Evolutionary conservation across 2,888 invertebrate species (phyloP).

Genomic region (Plebejus melissa): DNA sequence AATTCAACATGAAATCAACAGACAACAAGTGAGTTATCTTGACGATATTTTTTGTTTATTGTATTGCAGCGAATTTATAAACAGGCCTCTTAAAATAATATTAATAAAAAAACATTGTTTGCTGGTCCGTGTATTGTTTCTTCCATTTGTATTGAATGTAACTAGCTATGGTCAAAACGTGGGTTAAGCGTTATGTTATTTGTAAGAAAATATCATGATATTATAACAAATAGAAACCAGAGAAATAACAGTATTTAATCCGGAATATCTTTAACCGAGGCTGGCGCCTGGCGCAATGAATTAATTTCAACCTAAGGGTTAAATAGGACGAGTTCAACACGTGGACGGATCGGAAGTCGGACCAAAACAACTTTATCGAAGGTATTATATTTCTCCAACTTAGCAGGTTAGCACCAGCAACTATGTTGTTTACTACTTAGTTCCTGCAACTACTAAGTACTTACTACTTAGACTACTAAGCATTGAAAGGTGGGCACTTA

Average conservation of each 20-base stretch:
- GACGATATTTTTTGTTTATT: constrained; percentile 5
- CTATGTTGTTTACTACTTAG: not conserved
- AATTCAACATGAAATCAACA: constrained; percentile 11
- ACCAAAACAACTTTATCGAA: constrained; percentile 18
- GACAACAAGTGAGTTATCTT: constrained; percentile 1
- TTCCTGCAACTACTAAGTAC: not conserved
- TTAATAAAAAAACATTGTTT: not conserved
- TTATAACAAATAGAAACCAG: too few species aligned
- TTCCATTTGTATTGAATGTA: not conserved
- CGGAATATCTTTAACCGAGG: too few species aligned
- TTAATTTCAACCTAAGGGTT: too few species aligned
- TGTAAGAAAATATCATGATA: too few species aligned
- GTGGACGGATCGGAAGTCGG: constrained; percentile 9
- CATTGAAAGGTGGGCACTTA: not conserved
- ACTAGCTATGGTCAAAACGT: not conserved
- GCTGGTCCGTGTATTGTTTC: not conserved
- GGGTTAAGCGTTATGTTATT: too few species aligned
- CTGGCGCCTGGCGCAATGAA: too few species aligned
- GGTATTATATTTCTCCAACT: constrained; percentile 1
- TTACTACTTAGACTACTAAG: not conserved
- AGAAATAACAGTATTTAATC: too few species aligned
- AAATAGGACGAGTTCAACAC: not conserved
- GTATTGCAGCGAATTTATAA: not conserved
- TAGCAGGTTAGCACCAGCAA: not conserved
- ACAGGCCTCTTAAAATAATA: not conserved